A percentile compares a stretch with the other conserved stretches of the same genome.
phyloP scores from a whole-genome alignment of 2,797 vertebrate genomes.

The Enteromius radiatus region DNA sequence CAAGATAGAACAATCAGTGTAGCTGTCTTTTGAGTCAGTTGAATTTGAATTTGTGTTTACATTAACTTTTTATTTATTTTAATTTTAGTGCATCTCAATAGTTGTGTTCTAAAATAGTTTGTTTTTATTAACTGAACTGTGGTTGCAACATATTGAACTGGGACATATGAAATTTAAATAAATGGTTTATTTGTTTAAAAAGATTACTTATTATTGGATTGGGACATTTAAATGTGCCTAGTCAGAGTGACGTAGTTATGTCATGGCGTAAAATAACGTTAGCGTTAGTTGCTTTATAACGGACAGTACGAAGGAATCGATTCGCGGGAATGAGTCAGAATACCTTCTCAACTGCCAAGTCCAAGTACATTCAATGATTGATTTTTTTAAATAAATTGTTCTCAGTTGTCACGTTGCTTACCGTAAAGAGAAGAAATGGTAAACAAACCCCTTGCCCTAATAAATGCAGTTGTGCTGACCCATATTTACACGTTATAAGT shows the following conservation, averaged over 20 bases:
- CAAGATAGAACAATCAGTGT: neutral
- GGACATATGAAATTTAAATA: neutral
- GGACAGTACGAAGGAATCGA: neutral
- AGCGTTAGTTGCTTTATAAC: neutral
- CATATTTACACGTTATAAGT: neutral
- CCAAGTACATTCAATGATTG: neutral
- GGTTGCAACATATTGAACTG: neutral
- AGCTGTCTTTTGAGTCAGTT: conserved; percentile 2
- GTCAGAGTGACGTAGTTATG: neutral
- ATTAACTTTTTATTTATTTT: neutral
- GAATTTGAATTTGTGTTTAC: neutral
- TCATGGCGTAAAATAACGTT: neutral
- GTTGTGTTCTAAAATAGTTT: neutral
- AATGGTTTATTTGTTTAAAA: neutral
- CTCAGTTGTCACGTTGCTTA: neutral
- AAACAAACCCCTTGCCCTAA: conserved; percentile 4
- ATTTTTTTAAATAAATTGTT: neutral
- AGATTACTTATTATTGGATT: neutral
- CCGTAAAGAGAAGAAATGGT: neutral
- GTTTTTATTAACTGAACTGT: neutral
- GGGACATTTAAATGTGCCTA: neutral
- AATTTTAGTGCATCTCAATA: neutral
- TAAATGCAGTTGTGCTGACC: neutral
- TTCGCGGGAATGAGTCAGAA: neutral
- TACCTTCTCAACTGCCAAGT: neutral